Percentiles rank a stretch among this genome's conserved stretches.
These are phyloP conservation scores for Perdix hodgsoniae DNA, from an alignment of 2,797 vertebrate species.

Conservation along the genomic window DNA sequence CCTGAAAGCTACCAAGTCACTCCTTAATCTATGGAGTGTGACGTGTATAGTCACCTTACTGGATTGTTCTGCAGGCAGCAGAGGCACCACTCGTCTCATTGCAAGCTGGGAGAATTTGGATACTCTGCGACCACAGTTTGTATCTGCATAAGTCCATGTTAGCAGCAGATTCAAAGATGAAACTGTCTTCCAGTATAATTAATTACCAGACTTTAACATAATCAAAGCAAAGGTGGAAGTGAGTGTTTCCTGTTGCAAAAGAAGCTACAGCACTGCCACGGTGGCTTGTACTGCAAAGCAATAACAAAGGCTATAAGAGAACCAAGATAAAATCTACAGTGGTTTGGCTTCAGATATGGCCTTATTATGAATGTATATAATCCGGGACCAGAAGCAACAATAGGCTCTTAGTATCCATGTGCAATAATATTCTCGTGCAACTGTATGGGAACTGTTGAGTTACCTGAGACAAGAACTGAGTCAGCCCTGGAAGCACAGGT, in stretches of 20 bases:
- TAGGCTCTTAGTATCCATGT: background rate
- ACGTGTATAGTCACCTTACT: background rate
- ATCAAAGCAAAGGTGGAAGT: slow-evolving; percentile 16
- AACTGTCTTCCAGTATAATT: slow-evolving; percentile 20
- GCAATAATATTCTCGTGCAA: background rate
- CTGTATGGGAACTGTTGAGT: no score
- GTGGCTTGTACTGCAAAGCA: background rate
- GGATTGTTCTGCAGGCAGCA: background rate
- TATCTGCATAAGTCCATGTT: background rate
- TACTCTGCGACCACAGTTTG: background rate
- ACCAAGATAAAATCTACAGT: slow-evolving; percentile 13
- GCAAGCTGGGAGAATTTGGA: background rate
- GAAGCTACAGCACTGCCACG: background rate
- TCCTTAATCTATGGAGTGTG: background rate
- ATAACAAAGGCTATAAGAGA: background rate
- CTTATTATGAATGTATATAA: background rate
- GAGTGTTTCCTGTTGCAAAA: slow-evolving; percentile 17
- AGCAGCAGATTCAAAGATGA: slow-evolving; percentile 21
- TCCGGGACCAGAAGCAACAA: background rate
- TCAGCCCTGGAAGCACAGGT: no score
- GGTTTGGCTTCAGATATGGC: slow-evolving; percentile 12
- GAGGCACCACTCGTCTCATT: background rate
- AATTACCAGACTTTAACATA: slow-evolving; percentile 31
- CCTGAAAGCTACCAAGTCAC: background rate
- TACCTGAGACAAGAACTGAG: no score